Percentiles rank a stretch among this genome's conserved stretches.
These are phyloP conservation scores for Heliornis fulica DNA, from an alignment of 2,113 vertebrate species.

Conservation along the genomic window DNA sequence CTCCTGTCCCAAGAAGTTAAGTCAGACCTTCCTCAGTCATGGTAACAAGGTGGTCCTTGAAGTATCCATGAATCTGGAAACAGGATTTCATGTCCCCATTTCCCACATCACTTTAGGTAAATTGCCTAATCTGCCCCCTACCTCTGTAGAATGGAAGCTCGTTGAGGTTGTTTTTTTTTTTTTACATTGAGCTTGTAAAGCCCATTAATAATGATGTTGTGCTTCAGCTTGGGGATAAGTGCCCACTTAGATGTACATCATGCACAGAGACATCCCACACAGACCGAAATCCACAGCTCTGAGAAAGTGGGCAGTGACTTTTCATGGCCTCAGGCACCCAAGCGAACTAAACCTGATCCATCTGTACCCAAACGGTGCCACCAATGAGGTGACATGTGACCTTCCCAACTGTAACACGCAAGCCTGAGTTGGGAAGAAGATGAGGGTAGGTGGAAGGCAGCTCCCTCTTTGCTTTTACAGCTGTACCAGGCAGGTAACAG, in stretches of 20 bases:
- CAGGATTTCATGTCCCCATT: not conserved
- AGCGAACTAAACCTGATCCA: not conserved
- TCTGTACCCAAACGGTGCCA: not conserved
- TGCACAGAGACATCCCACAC: accelerated
- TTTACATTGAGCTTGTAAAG: not conserved
- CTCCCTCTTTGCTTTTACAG: not conserved
- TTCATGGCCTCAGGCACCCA: not conserved
- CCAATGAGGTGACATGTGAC: not conserved
- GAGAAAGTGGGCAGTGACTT: not conserved
- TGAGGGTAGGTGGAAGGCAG: not conserved
- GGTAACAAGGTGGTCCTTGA: not conserved
- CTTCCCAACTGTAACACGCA: not conserved
- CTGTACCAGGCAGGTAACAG: not conserved
- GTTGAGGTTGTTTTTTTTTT: no score
- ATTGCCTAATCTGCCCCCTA: not conserved
- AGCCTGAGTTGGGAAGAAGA: not conserved
- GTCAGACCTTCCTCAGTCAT: not conserved
- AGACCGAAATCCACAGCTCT: not conserved
- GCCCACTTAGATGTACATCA: not conserved
- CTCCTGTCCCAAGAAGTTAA: not conserved
- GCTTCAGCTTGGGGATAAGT: not conserved
- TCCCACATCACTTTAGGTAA: accelerated
- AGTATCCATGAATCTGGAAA: not conserved
- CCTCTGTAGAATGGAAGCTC: not conserved
- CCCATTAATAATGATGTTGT: not conserved